Conservation (phyloP, 1,140 invertebrate genomes). For the Ephestia elutella region DNA sequence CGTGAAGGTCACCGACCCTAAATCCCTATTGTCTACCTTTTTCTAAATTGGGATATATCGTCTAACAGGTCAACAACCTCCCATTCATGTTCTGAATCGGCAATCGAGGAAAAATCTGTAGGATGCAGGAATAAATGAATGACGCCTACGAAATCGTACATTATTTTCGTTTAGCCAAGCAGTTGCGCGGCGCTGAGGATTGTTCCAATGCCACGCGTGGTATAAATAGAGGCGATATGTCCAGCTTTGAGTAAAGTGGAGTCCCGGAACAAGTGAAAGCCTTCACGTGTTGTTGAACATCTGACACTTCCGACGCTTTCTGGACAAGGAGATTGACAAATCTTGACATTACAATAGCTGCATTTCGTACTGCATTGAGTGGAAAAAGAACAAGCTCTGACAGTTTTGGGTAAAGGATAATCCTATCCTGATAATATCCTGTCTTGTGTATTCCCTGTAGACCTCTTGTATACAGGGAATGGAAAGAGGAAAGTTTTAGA, state of each 20-base stretch:
- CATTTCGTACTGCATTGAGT: too few relatives aligned
- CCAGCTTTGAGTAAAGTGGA: background rate
- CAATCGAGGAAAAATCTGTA: background rate
- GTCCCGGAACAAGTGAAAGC: constrained; percentile 6
- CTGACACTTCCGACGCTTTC: too few relatives aligned
- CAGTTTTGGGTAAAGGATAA: too few relatives aligned
- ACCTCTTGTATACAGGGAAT: too few relatives aligned
- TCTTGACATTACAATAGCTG: too few relatives aligned
- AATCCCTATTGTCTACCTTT: background rate
- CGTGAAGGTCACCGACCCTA: background rate
- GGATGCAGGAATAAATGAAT: constrained; percentile 15
- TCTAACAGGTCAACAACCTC: background rate
- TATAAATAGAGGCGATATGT: constrained; percentile 16
- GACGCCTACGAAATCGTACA: constrained; percentile 21
- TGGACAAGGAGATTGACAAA: too few relatives aligned
- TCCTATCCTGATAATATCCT: too few relatives aligned
- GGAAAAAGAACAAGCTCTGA: too few relatives aligned
- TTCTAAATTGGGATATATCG: background rate
- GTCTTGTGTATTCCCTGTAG: too few relatives aligned
- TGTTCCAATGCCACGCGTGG: constrained; percentile 13
- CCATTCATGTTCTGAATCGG: background rate
- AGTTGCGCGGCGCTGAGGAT: background rate
- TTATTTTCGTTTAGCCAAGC: constrained; percentile 2
- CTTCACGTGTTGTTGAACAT: constrained; percentile 7
- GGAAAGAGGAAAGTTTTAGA: too few relatives aligned